A percentile compares a stretch with the other conserved stretches of the same genome.
These are phyloP conservation scores for Micromussa lordhowensis DNA, from an alignment of 92 coral and sea anemone species.

Conservation along the genomic window DNA sequence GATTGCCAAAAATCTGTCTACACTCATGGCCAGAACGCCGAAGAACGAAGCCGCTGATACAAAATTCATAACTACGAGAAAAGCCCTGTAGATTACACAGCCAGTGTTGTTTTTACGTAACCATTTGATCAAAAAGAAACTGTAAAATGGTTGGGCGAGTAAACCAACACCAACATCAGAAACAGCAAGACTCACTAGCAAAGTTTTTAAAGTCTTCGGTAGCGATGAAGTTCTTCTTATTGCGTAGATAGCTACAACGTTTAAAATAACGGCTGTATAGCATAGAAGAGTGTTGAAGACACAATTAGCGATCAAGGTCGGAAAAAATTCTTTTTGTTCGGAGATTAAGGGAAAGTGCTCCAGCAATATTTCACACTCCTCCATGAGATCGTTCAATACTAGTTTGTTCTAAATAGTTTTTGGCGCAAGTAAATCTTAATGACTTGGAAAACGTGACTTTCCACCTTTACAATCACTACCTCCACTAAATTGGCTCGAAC, in stretches of 20 bases:
- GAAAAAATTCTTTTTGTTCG: not conserved
- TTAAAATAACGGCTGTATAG: not conserved
- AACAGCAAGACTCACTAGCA: not conserved
- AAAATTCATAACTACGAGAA: not conserved
- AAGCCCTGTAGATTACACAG: not conserved
- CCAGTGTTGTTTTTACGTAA: not conserved
- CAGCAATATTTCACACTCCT: not conserved
- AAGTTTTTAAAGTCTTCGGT: not conserved
- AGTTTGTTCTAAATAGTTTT: not conserved
- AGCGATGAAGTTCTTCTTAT: not conserved
- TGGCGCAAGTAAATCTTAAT: not conserved
- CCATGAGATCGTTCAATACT: not conserved
- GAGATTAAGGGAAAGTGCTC: not conserved
- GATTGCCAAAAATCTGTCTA: not conserved
- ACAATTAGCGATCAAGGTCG: not conserved
- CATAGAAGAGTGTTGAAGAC: not conserved
- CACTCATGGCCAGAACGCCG: conserved; percentile 1
- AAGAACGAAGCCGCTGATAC: conserved; percentile 2
- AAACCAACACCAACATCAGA: not conserved
- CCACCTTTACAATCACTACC: not conserved
- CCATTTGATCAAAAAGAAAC: not conserved
- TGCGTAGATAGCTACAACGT: not conserved
- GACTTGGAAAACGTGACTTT: not conserved
- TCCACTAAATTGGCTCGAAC: not conserved
- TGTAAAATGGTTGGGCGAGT: not conserved